A percentile compares a stretch with the other conserved stretches of the same genome.
phyloP scores from a whole-genome alignment of 2,113 vertebrate species.

The Boulengeromyrus knoepffleri region DNA sequence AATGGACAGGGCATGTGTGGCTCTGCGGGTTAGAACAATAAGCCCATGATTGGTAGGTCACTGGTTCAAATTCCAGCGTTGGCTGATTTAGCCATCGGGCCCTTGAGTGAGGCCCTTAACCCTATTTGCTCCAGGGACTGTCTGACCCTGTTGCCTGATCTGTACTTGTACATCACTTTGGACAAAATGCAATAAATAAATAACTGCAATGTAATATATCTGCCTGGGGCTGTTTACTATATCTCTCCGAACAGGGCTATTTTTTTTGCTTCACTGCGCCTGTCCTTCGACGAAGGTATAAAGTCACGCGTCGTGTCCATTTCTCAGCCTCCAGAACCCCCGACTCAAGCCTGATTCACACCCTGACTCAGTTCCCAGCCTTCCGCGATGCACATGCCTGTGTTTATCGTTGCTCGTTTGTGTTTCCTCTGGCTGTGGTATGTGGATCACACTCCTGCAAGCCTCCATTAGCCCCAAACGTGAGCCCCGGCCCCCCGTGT shows the following conservation, averaged over 20 bases:
- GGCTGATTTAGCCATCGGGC: background rate
- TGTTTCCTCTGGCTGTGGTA: background rate
- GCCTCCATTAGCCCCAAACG: background rate
- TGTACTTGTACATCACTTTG: background rate
- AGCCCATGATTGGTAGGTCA: background rate
- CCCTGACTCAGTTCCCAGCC: background rate
- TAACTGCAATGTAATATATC: background rate
- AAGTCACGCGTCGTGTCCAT: background rate
- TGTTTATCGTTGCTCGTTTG: background rate
- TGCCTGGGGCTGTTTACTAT: background rate
- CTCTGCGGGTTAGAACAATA: background rate
- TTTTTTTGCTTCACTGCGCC: background rate
- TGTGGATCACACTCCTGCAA: background rate
- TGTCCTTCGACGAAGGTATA: background rate
- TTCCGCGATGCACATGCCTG: background rate
- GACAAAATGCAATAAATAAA: background rate
- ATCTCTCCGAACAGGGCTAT: background rate
- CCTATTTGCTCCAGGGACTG: background rate
- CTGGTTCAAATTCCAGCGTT: background rate
- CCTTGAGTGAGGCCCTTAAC: background rate
- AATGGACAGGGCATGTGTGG: background rate
- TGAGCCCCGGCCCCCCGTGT: background rate
- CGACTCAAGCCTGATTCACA: background rate
- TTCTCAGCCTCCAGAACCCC: background rate
- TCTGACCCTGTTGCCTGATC: background rate